Evolutionary conservation across 2,113 vertebrate genomes (phyloP).

Genomic region (Apus apus): DNA sequence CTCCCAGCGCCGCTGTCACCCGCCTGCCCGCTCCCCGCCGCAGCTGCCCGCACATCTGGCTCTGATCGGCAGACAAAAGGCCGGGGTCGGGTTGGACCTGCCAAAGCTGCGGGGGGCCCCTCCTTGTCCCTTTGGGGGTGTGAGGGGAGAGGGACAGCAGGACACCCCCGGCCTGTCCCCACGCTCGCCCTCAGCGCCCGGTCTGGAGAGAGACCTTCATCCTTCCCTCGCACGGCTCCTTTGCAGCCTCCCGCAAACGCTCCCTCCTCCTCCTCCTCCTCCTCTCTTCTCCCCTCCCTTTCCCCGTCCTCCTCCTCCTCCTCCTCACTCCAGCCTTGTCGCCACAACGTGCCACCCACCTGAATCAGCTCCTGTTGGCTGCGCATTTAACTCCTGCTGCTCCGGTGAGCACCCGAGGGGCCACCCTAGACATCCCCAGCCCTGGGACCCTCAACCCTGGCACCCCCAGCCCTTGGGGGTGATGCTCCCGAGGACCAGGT

Average conservation of each 20-base stretch:
- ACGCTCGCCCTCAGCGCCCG: background rate
- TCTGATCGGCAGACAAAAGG: background rate
- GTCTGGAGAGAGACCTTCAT: background rate
- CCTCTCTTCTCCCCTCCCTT: slow-evolving; percentile 13
- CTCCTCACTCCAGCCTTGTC: slow-evolving; percentile 3
- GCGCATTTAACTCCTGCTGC: slow-evolving; percentile 38
- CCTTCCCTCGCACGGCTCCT: background rate
- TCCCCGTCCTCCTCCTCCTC: slow-evolving; percentile 14
- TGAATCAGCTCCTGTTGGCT: slow-evolving; percentile 25
- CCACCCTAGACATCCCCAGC: background rate
- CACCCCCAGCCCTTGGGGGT: background rate
- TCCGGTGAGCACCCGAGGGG: background rate
- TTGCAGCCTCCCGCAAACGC: background rate
- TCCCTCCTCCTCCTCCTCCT: background rate
- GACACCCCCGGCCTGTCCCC: background rate
- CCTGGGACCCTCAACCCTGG: background rate
- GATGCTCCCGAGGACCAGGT: background rate
- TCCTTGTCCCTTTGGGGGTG: background rate
- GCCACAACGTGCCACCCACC: slow-evolving; percentile 63
- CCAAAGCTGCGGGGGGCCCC: background rate
- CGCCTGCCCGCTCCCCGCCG: background rate
- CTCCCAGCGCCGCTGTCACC: background rate
- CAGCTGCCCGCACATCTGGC: slow-evolving; percentile 43
- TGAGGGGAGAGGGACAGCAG: background rate
- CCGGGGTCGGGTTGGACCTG: background rate